A percentile compares a stretch with the other conserved stretches of the same genome.
phyloP scores from a whole-genome alignment of 2,797 vertebrate genomes.

The Peromyscus nudipes region DNA sequence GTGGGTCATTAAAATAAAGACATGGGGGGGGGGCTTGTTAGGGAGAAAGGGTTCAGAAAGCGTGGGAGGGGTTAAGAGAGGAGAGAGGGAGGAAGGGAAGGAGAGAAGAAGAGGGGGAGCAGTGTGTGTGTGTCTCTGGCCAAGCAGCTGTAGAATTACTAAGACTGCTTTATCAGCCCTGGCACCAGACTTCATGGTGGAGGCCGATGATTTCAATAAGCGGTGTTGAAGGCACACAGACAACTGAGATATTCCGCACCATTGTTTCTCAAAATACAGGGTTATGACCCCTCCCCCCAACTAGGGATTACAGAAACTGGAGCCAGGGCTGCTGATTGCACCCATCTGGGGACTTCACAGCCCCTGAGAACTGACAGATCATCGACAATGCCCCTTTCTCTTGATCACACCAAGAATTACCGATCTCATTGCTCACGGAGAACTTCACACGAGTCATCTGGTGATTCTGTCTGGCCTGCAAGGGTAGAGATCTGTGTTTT shows the following conservation, averaged over 20 bases:
- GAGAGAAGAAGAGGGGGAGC: too few species aligned
- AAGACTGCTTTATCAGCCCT: conserved; percentile 42
- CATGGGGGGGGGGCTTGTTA: background rate
- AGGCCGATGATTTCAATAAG: conserved; percentile 25
- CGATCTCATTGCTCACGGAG: conserved; percentile 11
- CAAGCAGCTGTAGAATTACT: conserved; percentile 56
- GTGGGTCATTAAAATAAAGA: background rate
- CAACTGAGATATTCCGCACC: background rate
- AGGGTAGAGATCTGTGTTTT: background rate
- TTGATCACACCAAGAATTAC: conserved; percentile 9
- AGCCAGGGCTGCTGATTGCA: background rate
- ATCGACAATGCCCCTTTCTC: conserved; percentile 67
- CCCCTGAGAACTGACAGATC: background rate
- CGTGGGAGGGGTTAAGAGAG: too few species aligned
- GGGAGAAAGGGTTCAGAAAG: background rate
- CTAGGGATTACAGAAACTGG: conserved; percentile 29
- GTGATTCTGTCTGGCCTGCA: background rate
- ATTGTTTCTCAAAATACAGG: conserved; percentile 14
- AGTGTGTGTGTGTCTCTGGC: background rate
- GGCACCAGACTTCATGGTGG: conserved; percentile 54
- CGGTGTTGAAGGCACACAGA: background rate
- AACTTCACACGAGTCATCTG: background rate
- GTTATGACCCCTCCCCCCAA: background rate
- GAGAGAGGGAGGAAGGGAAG: background rate
- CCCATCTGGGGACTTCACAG: background rate